Evolutionary conservation across 2,888 invertebrate species (phyloP).

Genomic region (Leptinotarsa juncta): DNA sequence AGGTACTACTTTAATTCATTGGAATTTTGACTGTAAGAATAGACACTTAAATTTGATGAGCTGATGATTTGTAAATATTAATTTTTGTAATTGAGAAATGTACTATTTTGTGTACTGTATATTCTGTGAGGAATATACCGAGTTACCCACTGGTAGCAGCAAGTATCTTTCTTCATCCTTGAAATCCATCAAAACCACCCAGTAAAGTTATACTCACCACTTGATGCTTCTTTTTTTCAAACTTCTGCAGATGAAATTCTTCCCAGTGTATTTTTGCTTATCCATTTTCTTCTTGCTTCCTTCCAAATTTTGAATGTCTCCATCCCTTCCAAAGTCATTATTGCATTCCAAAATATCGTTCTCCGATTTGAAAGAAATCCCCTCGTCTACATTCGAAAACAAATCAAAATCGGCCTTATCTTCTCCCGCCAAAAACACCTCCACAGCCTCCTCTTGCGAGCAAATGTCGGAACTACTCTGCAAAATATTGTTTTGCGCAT

Average conservation of each 20-base stretch:
- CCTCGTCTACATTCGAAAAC: conserved; percentile 40
- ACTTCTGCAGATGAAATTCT: conserved; percentile 41
- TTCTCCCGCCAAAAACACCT: conserved; percentile 60
- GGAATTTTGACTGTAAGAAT: too few relatives aligned
- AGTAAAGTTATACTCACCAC: conserved; percentile 46
- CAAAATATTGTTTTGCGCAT: conserved; percentile 39
- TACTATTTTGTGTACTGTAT: too few relatives aligned
- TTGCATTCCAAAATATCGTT: conserved; percentile 38
- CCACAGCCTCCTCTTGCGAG: conserved; percentile 60
- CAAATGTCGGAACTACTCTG: conserved; percentile 48
- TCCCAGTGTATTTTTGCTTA: conserved; percentile 29
- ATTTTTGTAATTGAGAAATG: too few relatives aligned
- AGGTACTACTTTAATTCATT: too few relatives aligned
- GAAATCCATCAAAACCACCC: too few relatives aligned
- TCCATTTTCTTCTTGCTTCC: not conserved
- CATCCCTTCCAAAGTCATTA: conserved; percentile 39
- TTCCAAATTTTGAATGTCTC: not conserved
- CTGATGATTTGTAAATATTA: too few relatives aligned
- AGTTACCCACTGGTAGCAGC: too few relatives aligned
- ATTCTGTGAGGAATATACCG: too few relatives aligned
- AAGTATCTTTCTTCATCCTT: too few relatives aligned
- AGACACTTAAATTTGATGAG: too few relatives aligned
- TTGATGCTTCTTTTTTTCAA: conserved; percentile 49
- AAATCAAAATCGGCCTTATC: conserved; percentile 53
- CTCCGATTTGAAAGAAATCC: conserved; percentile 48